phyloP scores from a whole-genome alignment of 2,113 vertebrate genomes.

The Pseudorasbora parva region DNA sequence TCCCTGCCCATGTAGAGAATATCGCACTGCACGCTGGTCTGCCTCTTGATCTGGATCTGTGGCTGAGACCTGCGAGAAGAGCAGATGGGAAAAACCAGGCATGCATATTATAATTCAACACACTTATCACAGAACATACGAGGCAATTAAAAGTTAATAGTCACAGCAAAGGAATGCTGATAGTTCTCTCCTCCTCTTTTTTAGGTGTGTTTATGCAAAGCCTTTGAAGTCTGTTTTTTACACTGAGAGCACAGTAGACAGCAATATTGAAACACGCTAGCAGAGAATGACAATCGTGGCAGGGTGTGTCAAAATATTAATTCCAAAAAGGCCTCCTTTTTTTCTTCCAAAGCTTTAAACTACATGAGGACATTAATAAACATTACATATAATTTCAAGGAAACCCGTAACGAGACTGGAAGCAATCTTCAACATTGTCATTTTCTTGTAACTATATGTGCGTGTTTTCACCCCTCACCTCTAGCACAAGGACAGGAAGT shows the following conservation, averaged over 20 bases:
- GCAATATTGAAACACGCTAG: slow-evolving; percentile 63
- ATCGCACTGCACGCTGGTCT: slow-evolving; percentile 81
- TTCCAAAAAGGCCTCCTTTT: slow-evolving; percentile 67
- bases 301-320: slow-evolving; percentile 63
- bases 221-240: slow-evolving; percentile 69
- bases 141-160: slow-evolving; percentile 75
- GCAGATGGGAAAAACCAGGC: slow-evolving; percentile 28
- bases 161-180: slow-evolving; percentile 58
- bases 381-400: slow-evolving; percentile 55
- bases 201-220: slow-evolving; percentile 69
- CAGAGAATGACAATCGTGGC: slow-evolving; percentile 53
- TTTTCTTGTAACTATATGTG: background rate
- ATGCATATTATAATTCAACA: slow-evolving; percentile 46
- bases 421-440: too few species aligned
- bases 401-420: slow-evolving; percentile 28
- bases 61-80: slow-evolving; percentile 81
- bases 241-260: slow-evolving; percentile 64
- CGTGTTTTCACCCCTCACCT: slow-evolving; percentile 71
- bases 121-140: slow-evolving; percentile 66
- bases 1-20: slow-evolving; percentile 86
- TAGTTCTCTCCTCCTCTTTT: slow-evolving; percentile 56
- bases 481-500: slow-evolving; percentile 80
- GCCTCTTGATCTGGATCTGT: slow-evolving; percentile 85
- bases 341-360: slow-evolving; percentile 56
- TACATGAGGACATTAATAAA: slow-evolving; percentile 62